Percentiles rank a stretch among this genome's conserved stretches.
phyloP scores from a whole-genome alignment of 2,113 vertebrate genomes.

The Oenanthe oenanthe region DNA sequence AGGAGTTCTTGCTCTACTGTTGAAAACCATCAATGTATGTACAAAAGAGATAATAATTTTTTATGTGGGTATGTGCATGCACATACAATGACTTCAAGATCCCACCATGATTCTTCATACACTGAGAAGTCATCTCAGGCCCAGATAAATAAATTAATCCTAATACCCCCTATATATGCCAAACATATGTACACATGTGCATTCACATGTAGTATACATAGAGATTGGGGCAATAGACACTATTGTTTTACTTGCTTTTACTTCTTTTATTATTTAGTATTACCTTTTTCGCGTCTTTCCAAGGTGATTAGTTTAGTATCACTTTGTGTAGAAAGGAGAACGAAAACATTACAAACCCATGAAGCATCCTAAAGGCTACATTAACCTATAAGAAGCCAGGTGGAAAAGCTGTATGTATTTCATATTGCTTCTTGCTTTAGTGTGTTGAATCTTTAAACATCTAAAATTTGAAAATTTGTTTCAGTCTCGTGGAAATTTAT shows the following conservation, averaged over 20 bases:
- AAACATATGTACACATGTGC: accelerated
- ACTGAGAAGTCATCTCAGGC: neutral
- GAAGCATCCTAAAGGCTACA: neutral
- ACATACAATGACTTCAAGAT: neutral
- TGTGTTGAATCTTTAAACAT: neutral
- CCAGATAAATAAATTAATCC: neutral
- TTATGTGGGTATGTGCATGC: accelerated
- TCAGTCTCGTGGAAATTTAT: neutral
- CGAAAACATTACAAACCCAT: neutral
- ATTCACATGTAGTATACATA: too few species aligned
- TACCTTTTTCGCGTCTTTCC: neutral
- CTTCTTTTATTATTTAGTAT: neutral
- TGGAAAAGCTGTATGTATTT: neutral
- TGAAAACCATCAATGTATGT: neutral
- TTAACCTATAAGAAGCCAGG: neutral
- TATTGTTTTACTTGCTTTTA: neutral
- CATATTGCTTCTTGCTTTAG: neutral
- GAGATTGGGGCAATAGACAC: neutral
- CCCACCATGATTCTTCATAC: neutral
- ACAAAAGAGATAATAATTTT: neutral
- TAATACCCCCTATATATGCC: neutral
- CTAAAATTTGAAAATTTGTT: neutral
- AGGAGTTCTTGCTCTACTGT: neutral
- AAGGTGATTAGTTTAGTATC: neutral
- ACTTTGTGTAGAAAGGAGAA: neutral